Evolutionary conservation across 1,140 invertebrate species (phyloP).

Genomic region (Phocides pigmalion): DNA sequence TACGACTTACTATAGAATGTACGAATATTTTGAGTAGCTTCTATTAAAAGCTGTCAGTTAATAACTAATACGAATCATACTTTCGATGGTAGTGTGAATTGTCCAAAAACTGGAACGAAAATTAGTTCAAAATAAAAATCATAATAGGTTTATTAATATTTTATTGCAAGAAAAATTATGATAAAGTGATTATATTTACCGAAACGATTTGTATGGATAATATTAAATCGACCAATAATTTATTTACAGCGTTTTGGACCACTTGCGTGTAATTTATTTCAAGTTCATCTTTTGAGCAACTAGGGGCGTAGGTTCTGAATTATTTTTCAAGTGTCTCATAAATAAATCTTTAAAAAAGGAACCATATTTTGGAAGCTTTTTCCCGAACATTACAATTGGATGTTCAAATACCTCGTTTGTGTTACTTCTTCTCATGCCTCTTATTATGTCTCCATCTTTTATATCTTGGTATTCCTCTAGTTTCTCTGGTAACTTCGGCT

Average conservation of each 20-base stretch:
- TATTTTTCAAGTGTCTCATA: constrained; percentile 39
- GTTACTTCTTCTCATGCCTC: constrained; percentile 35
- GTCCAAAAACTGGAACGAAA: too few species aligned
- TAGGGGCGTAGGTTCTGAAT: constrained; percentile 47
- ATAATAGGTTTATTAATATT: not conserved
- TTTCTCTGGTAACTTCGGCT: constrained; percentile 58
- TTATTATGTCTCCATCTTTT: not conserved
- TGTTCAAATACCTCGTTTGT: constrained; percentile 38
- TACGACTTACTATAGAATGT: too few species aligned
- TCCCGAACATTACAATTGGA: constrained; percentile 49
- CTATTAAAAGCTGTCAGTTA: too few species aligned
- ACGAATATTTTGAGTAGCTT: not conserved
- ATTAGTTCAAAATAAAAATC: not conserved
- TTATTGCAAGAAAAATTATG: not conserved
- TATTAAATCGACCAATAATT: too few species aligned
- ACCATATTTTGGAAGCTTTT: constrained; percentile 55
- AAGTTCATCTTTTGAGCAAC: constrained; percentile 34
- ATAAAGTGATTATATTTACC: too few species aligned
- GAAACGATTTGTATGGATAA: too few species aligned
- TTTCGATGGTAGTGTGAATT: too few species aligned
- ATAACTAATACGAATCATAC: too few species aligned
- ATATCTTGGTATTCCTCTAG: constrained; percentile 45
- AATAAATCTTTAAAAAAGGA: constrained; percentile 53
- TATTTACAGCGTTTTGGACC: too few species aligned
- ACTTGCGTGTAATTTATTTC: not conserved